phyloP scores from a whole-genome alignment of 2,113 vertebrate genomes.

The Zosterops japonicus region DNA sequence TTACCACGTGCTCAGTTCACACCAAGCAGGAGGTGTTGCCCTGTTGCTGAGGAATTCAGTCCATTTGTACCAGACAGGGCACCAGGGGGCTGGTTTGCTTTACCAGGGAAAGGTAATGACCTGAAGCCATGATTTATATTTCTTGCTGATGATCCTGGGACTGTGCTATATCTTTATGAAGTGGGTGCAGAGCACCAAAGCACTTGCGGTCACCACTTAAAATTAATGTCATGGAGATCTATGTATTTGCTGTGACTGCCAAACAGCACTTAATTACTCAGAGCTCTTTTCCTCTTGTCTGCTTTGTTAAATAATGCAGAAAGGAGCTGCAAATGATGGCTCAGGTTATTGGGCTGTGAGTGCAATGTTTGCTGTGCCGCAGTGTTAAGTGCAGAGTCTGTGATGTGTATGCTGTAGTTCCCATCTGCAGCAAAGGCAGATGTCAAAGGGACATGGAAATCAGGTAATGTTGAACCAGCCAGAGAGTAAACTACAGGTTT shows the following conservation, averaged over 20 bases:
- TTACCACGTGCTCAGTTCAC: accelerated
- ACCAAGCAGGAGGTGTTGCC: not conserved
- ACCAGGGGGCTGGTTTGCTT: not conserved
- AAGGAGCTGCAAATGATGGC: not conserved
- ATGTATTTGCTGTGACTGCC: not conserved
- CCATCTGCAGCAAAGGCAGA: not conserved
- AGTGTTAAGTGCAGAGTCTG: not conserved
- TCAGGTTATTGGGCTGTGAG: not conserved
- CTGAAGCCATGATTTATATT: not conserved
- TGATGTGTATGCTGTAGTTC: not conserved
- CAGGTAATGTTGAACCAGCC: not conserved
- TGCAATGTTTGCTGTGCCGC: not conserved
- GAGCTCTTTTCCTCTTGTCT: not conserved
- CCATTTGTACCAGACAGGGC: not conserved
- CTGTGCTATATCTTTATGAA: not conserved
- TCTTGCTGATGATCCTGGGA: not conserved
- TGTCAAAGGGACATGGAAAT: not conserved
- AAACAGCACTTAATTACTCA: not conserved
- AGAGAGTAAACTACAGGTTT: not conserved
- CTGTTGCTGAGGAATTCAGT: not conserved
- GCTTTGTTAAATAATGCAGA: not conserved
- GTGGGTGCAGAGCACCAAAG: not conserved
- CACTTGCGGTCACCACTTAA: not conserved
- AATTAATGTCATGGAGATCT: not conserved
- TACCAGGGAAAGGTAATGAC: not conserved